Evolutionary conservation across 2,888 invertebrate genomes (phyloP), one percentile per base, ranked within the genome.

Genomic region (Sympetrum striolatum): DNA sequence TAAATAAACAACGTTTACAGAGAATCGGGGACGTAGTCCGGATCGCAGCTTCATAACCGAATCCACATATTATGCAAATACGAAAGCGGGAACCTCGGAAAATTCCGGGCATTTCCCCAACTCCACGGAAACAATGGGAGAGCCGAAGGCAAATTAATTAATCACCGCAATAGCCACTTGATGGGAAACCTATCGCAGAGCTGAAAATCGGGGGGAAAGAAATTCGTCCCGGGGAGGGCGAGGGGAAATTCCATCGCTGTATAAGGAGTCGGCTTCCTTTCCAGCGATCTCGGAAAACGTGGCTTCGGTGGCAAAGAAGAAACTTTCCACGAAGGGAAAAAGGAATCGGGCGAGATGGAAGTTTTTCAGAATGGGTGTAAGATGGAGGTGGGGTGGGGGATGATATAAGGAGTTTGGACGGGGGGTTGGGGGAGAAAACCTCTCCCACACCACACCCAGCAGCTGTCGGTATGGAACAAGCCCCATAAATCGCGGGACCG

Each of bases 401-500:
- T 73, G 73, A 73, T 73, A 73, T 73, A 73, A 25, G 73, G 25
- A 73, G 73, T 73, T 25, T 35, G 25, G 22, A 15, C 18, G 53
- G 5, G 0, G 86, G 86, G 82, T n/a, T 25, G 81, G 81, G 44
- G 14, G 18, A 48, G 39, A 8, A 18, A 14, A 80, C 35, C 39
- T 48, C 6, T 35, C 58, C 86, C 64, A 31, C 64, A 86, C 60
- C 86, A 64, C 86, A 86, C 86, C 86, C 86, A 86, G 37, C 86
- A 86, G 86, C 86, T 86, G 86, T 86, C 86, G 86, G 86, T 60
- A 64, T 37, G 86, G 86, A 86, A 86, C 86, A 64, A 86, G 86
- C n/a, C 35, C 86, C 86, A 86, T 86, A 86, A 86, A 86, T 86
- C 58, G 86, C 64, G 10, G 35, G 58, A 14, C 82, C 31, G 53